Evolutionary conservation across 1,140 invertebrate genomes (phyloP), one percentile per base, ranked within the genome.

Genomic region (Drosophila nasuta): DNA sequence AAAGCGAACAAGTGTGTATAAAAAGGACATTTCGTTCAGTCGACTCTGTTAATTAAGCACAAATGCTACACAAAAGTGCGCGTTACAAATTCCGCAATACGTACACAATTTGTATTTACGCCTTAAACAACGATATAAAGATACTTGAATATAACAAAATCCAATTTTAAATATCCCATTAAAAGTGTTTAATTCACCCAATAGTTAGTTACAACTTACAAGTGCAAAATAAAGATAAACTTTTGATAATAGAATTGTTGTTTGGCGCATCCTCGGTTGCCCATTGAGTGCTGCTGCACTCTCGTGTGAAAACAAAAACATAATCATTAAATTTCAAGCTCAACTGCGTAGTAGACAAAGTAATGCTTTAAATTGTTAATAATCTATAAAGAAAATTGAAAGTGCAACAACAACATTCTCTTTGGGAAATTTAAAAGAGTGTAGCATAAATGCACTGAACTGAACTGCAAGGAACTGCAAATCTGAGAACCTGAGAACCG

Each of bases 1-100:
- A 85, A 87, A 91, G 90, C 90, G 82, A 91, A 91, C 85, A 91
- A 91, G 90, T 91, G 90, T 91, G 90, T 91, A 91, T 85, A 88
- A 88, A 86, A 88, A 79, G 85, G 86, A 91, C 74, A 91, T 79
- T 82, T 91, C 81, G 63, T 88, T 88, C 78, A 91, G 90, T 91
- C 78, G 77, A 80, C 75, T 73, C 70, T 79, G 86, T 85, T 76
- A 90, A 82, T 90, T 78, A 73, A 85, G 75, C 76, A 60, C 71
- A 87, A 81, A 60, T 79, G 66, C 86, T 76, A 75, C 89, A 71
- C 71, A 76, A 78, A 75, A 83, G 63, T 57, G 73, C 85, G 81
- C 68, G n/a, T n/a, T 70, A 81, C 68, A 71, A 25, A 65, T 38
- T 63, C 45, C 41, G 17, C 10, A 28, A 11, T 6, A 17, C 57